Evolutionary conservation across 2,888 invertebrate species (phyloP), one percentile per base, ranked within the genome.

Genomic region (Orthosia gothica): DNA sequence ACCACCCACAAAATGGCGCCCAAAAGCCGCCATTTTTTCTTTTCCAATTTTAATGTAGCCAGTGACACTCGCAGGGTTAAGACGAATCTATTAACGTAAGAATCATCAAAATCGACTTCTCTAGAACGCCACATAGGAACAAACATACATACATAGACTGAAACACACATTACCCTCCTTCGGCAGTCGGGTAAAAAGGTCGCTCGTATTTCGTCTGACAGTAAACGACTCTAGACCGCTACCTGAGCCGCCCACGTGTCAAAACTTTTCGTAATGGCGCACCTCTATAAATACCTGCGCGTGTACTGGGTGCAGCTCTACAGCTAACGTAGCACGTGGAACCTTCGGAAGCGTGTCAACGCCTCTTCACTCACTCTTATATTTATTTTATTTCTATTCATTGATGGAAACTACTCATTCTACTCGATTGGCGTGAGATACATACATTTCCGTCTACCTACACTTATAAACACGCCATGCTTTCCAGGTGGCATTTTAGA

Each of bases 311-410:
- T 7, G 16, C 73, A 50, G 40, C 61, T 61, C 45, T 50, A 55
- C 23, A 55, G 58, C 79, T 47, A 47, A 32, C 45, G 45, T 5
- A 65, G 58, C 79, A 82, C 79, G 79, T 79, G 79, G 70, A 55
- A 18, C 54, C 52, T 52, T n/a, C 58, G 57, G 20, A n/a, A 49
- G 52, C 62, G 47, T 54, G 78, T n/a, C 45, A 40, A 4, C 16
- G 9, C n/a, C 47, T 55, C 63, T n/a, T n/a, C 40, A 49, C 16
- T 5, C 26, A 16, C n/a, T n/a, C 23, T 23, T 55, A 15, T 61
- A 13, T 59, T 40, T 11, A 47, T 18, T 61, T 59, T 65, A 49
- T 66, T 63, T 66, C 13, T 47, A 61, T 65, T 54, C 40, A 58
- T 49, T 59, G 52, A 66, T 23, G 47, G 50, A 57, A 74, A 23